Percentiles rank a stretch among this genome's conserved stretches.
phyloP scores from a whole-genome alignment of 2,888 invertebrate species.

The Phengaris alcon region DNA sequence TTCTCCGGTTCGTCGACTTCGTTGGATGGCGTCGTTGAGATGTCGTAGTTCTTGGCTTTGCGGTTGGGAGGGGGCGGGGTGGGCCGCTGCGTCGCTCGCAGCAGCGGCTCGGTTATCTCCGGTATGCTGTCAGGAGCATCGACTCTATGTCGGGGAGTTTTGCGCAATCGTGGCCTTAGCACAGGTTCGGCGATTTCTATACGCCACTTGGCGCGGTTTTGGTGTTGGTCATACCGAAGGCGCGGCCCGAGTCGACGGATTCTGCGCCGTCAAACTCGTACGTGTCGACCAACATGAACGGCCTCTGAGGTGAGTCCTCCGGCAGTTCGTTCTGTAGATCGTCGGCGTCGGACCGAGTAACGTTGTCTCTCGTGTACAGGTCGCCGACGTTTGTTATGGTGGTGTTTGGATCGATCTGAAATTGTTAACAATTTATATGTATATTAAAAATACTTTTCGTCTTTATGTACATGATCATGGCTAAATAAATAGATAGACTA shows the following conservation, averaged over 20 bases:
- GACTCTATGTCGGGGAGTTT: constrained; percentile 73
- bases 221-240: constrained; percentile 80
- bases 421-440: not conserved
- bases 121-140: constrained; percentile 70
- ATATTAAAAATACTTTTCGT: not conserved
- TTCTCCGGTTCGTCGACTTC: constrained; percentile 62
- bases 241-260: constrained; percentile 77
- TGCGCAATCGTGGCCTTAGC: constrained; percentile 80
- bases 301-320: constrained; percentile 60
- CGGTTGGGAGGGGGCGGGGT: constrained; percentile 55
- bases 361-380: constrained; percentile 46
- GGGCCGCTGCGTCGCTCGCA: constrained; percentile 72
- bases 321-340: constrained; percentile 67
- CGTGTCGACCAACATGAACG: constrained; percentile 66
- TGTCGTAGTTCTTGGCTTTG: constrained; percentile 70
- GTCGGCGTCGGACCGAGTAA: constrained; percentile 50
- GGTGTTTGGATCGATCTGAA: constrained; percentile 52
- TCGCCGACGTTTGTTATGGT: constrained; percentile 48
- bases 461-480: not conserved
- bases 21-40: constrained; percentile 64
- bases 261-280: constrained; percentile 75
- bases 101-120: constrained; percentile 84
- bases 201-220: constrained; percentile 65
- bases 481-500: constrained; percentile 26
- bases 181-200: constrained; percentile 88